Base-by-base conservation (phyloP, 2,888 invertebrate species). In the Eilema sororculum region DNA sequence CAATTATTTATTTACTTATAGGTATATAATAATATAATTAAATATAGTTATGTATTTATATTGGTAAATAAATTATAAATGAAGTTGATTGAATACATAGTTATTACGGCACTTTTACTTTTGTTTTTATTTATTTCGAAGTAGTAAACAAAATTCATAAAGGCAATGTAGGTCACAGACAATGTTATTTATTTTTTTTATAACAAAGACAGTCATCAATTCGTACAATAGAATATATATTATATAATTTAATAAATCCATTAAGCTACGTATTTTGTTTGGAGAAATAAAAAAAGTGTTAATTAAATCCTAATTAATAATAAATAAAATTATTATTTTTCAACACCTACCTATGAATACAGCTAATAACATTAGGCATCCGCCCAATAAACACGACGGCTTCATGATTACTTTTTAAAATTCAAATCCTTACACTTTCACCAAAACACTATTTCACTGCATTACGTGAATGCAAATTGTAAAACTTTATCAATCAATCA, bases 341-440 rank as follows among this genome's bases (percentile, higher is more conserved):
- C 13, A 25, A 25, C 33, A 85, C 93, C 90, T 80, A 94, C 94
- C 93, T 82, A 91, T 90, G 71, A 87, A 80, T 72, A 87, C 87
- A 77, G 88, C 89, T 77, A 94, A 77, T 74, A 91, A 74, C 70
- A 93, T 74, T 68, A 93, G 77, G 78, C 89, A 89, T 87, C 90
- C 90, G 80, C 87, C 84, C 71, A 89, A 86, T 78, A 91, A 83
- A 82, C 84, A 78, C 78, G 84, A 78, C 76, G 87, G 80, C 87
- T 90, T 89, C 93, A 94, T 94, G 83, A 85, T 92, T n/a, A 72
- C 81, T 87, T 77, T 81, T 78, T 85, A 84, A 84, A 80, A 85
- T 87, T 82, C 84, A 82, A 87, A 88, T 87, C 86, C 87, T 85
- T 87, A 86, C 93, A 93, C 93, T 92, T 94, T 93, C 94, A 94